Evolutionary conservation across 1,140 invertebrate species (phyloP), one percentile per base, ranked within the genome.

Genomic region (Aphaenogaster rudis): DNA sequence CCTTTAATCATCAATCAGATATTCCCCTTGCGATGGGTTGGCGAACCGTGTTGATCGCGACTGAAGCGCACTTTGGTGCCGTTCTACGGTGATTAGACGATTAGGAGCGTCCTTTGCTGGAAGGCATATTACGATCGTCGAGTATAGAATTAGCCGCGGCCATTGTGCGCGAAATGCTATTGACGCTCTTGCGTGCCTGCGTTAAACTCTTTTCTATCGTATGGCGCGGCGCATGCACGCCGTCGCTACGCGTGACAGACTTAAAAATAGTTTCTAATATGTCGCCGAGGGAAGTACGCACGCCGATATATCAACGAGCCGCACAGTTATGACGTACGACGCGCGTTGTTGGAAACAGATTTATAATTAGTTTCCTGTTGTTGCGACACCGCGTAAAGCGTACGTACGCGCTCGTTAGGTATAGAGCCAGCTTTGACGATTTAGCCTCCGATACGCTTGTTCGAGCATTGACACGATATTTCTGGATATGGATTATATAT

Each of bases 11-110:
- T 76, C 78, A 64, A 88, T 88, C 80, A 85, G 84, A 88, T 54
- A 66, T 64, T 81, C 42, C 88, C 61, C 79, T 67, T 21, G 42
- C 5, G 52, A 88, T 57, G 48, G 33, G 36, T 39, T n/a, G 76
- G 33, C 66, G 67, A 85, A 82, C 77, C 64, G 52, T 59, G 78
- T 45, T 67, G 72, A 71, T 59, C 42, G 50, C 57, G 71, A 74
- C 59, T 64, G 86, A 78, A 85, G 90, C 84, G 82, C 78, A 80
- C 71, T 82, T 80, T 6, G 39, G 28, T 57, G 15, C 50, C 76
- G 82, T 63, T 86, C 72, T 52, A 64, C 77, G 71, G 36, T 71
- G 90, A 91, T 91, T 91, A 91, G 90, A 78, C 85, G 89, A 91
- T 91, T 84, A 89, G 63, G 76, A 72, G 76, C 69, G 21, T 59